Base-by-base conservation (phyloP, 2,797 vertebrate genomes). In the Acomys russatus region DNA sequence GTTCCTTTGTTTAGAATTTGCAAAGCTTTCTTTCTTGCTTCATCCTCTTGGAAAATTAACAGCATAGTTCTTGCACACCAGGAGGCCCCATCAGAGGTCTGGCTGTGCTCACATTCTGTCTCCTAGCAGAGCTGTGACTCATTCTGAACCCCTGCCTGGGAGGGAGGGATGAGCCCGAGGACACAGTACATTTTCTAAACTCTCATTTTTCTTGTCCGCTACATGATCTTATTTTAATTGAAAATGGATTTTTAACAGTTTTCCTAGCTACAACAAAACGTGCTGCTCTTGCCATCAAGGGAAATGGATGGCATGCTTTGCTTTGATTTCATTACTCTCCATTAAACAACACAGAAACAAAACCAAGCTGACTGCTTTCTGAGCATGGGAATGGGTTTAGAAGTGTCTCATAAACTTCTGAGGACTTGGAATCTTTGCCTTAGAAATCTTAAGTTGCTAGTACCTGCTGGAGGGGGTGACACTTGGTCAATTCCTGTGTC, bases 161-260 rank as follows among this genome's bases (percentile, higher is more conserved):
- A 96, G 91, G 38, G 18, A 90, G 96, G 33, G 86, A 87, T 61
- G 86, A 88, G 35, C 51, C 88, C 14, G 92, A 95, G 78, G 97
- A 88, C 51, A 95, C 6, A 9, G 54, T 90, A 90, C 66, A 64
- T 93, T 93, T 94, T 74, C 94, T 63, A 30, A 96, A 66, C 91
- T 96, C 90, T 92, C 92, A 96, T 89, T 97, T 97, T 84, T 97
- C 96, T 94, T 92, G 64, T 84, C 17, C 54, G 74, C 73, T 73
- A 35, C 77, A 91, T 95, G 85, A 64, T 82, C 83, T 73, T 76
- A 88, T 91, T 95, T 95, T 88, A 96, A 96, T 86, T 85, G 94
- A 94, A 97, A 96, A 96, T 95, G 33, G 76, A 82, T 95, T 97
- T 96, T 92, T 94, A 89, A 80, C 0, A 0, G 38, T 85, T 93